phyloP scores from a whole-genome alignment of 2,888 invertebrate genomes.

The Endomychus coccineus region DNA sequence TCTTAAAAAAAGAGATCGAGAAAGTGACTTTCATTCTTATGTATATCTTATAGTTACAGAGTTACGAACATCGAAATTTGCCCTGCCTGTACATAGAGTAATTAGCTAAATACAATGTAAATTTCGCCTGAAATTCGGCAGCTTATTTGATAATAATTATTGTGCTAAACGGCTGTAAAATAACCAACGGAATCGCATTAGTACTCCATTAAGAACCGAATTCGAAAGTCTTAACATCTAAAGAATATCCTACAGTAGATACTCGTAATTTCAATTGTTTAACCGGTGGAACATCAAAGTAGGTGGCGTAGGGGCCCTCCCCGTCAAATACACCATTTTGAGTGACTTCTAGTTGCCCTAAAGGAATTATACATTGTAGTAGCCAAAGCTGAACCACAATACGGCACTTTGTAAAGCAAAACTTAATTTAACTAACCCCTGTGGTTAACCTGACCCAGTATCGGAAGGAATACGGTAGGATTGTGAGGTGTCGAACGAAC shows the following conservation, averaged over 20 bases:
- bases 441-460: conserved; percentile 22
- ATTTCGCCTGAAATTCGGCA: too few relatives aligned
- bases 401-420: conserved; percentile 35
- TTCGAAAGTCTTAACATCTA: too few relatives aligned
- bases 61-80: too few relatives aligned
- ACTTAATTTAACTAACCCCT: conserved; percentile 41
- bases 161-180: too few relatives aligned
- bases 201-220: too few relatives aligned
- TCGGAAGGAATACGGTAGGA: conserved; percentile 17
- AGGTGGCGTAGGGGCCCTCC: not conserved
- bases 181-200: too few relatives aligned
- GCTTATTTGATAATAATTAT: too few relatives aligned
- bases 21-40: too few relatives aligned
- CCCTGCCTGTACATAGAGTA: too few relatives aligned
- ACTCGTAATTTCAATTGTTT: conserved; percentile 5
- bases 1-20: too few relatives aligned
- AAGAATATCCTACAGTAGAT: conserved; percentile 2
- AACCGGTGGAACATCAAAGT: conserved; percentile 1
- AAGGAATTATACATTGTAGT: conserved; percentile 32
- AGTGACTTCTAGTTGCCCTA: conserved; percentile 33
- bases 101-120: too few relatives aligned
- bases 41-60: too few relatives aligned
- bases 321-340: conserved; percentile 27
- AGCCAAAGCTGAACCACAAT: conserved; percentile 23
- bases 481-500: conserved; percentile 14